Conservation (phyloP, 2,113 vertebrate genomes). For the Pseudolaguvia tuberculata region DNA sequence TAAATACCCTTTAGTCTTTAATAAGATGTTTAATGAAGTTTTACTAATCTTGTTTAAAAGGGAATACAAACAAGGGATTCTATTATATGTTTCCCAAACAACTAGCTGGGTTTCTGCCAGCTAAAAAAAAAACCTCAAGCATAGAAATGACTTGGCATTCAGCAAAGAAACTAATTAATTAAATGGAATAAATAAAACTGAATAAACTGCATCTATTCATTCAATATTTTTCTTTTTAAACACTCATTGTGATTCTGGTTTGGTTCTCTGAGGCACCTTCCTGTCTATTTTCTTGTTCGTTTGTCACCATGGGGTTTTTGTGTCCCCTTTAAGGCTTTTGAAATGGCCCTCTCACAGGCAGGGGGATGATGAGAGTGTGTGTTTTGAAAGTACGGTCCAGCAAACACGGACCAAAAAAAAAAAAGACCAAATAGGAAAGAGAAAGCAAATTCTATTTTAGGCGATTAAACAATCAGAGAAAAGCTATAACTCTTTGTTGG, state of each 20-base stretch:
- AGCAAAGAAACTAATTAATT: slow-evolving; percentile 15
- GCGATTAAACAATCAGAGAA: neutral
- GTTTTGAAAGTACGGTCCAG: neutral
- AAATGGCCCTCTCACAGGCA: slow-evolving; percentile 18
- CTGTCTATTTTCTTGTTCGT: slow-evolving; percentile 39
- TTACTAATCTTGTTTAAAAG: neutral
- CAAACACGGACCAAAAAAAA: slow-evolving; percentile 40
- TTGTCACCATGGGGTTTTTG: slow-evolving; percentile 37
- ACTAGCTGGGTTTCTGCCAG: slow-evolving; percentile 15
- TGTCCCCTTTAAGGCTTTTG: slow-evolving; percentile 18
- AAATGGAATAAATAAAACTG: slow-evolving; percentile 6
- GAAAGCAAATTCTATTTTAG: slow-evolving; percentile 40
- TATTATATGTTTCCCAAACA: neutral
- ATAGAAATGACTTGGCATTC: slow-evolving; percentile 3
- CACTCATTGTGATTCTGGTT: slow-evolving; percentile 16
- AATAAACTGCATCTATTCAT: slow-evolving; percentile 6
- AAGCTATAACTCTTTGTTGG: neutral
- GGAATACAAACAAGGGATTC: slow-evolving; percentile 1
- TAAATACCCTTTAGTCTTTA: slow-evolving; percentile 14
- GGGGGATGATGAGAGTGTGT: slow-evolving; percentile 22
- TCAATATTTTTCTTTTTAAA: slow-evolving; percentile 19
- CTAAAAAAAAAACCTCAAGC: neutral
- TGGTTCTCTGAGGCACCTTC: slow-evolving; percentile 30
- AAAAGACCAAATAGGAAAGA: slow-evolving; percentile 19
- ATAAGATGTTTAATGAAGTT: slow-evolving; percentile 14